Conservation (phyloP, 2,888 invertebrate species). For the Anthoptus insignis region DNA sequence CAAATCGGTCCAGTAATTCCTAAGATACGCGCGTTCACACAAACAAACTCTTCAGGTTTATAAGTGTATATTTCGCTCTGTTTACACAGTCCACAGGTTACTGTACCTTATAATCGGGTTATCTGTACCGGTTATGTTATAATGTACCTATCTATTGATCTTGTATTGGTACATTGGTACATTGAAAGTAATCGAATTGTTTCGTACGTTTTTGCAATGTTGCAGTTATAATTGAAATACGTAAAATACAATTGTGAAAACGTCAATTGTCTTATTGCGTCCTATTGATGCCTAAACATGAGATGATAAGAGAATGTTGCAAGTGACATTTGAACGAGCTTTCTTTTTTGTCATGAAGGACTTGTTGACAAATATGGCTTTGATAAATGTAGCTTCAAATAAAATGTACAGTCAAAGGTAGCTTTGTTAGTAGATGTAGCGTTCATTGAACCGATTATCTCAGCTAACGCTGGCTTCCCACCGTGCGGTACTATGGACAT, state of each 20-base stretch:
- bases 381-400: background rate
- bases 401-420: background rate
- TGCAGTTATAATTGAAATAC: conserved; percentile 29
- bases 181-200: conserved; percentile 3
- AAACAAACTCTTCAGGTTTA: too few species aligned
- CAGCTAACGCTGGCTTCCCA: too few species aligned
- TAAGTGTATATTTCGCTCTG: conserved; percentile 75
- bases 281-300: conserved; percentile 31
- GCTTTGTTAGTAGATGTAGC: background rate
- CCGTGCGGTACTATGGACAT: too few species aligned
- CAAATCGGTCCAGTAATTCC: too few species aligned
- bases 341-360: conserved; percentile 31
- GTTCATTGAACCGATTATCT: too few species aligned
- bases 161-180: conserved; percentile 26
- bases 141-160: conserved; percentile 38
- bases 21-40: too few species aligned
- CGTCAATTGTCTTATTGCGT: conserved; percentile 35
- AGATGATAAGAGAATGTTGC: conserved; percentile 32
- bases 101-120: conserved; percentile 74
- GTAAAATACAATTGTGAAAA: conserved; percentile 27
- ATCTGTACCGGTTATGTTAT: conserved; percentile 49
- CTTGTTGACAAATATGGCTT: background rate
- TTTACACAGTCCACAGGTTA: conserved; percentile 72
- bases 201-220: conserved; percentile 24
- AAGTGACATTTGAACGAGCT: conserved; percentile 27